Evolutionary conservation across 2,888 invertebrate species (phyloP).

Genomic region (Anagyrus pseudococci): DNA sequence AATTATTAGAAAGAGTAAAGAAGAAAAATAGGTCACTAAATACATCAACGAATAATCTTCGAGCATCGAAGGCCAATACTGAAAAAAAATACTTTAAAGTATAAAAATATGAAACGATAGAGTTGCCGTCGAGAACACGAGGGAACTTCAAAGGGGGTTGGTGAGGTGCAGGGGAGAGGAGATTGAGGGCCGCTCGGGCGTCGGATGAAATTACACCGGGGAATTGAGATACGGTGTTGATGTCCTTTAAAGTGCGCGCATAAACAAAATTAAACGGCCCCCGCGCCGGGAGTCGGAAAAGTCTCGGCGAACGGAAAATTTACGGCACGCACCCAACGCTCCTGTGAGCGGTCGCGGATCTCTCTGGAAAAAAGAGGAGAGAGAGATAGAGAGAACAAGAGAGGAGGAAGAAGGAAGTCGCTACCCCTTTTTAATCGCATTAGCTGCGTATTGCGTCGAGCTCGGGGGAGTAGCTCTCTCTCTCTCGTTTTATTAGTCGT

Average conservation of each 20-base stretch:
- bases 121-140: too few species aligned
- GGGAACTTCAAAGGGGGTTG: too few species aligned
- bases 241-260: conserved; percentile 58
- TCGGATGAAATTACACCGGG: conserved; percentile 56
- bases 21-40: too few species aligned
- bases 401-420: too few species aligned
- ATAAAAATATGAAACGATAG: too few species aligned
- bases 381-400: too few species aligned
- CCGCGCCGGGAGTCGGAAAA: conserved; percentile 13
- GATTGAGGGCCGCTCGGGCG: conserved; percentile 32
- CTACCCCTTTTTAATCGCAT: conserved; percentile 22
- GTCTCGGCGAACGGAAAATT: conserved; percentile 30
- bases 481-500: conserved; percentile 20
- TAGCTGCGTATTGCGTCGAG: not conserved
- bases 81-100: too few species aligned
- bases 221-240: conserved; percentile 62
- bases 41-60: too few species aligned
- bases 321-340: conserved; percentile 14
- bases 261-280: conserved; percentile 61
- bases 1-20: too few species aligned
- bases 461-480: not conserved
- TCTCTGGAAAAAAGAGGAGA: too few species aligned
- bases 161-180: not conserved
- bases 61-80: too few species aligned
- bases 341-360: not conserved